Evolutionary conservation across 1,140 invertebrate genomes (phyloP).

Genomic region (Palaemon carinicauda): DNA sequence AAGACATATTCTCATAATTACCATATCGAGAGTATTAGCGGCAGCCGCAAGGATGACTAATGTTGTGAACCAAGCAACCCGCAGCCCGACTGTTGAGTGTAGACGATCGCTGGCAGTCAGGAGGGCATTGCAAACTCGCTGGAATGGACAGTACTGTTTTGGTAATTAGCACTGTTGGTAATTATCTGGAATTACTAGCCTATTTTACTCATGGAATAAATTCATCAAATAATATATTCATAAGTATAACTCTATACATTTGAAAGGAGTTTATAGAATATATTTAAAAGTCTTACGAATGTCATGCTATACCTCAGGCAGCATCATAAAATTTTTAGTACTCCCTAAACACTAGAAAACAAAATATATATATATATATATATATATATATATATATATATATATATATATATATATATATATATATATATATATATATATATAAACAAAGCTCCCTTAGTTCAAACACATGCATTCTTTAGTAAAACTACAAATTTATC

Average conservation of each 20-base stretch:
- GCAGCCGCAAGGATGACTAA: conserved; percentile 70
- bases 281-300: no score
- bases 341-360: no score
- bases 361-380: conserved; percentile 5
- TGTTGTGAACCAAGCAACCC: conserved; percentile 68
- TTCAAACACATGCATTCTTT: no score
- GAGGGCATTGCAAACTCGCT: conserved; percentile 65
- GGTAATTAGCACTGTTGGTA: neutral
- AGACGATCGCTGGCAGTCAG: conserved; percentile 67
- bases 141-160: conserved; percentile 27
- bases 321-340: neutral
- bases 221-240: no score
- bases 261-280: no score
- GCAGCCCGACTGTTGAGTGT: conserved; percentile 69
- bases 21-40: conserved; percentile 71
- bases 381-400: conserved; percentile 12
- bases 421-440: conserved; percentile 6
- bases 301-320: neutral
- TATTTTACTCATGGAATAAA: neutral
- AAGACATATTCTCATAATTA: conserved; percentile 62
- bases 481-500: no score
- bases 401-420: neutral
- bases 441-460: no score
- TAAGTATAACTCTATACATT: neutral
- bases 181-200: neutral